Conservation (phyloP, 1,140 invertebrate genomes). For the Megalopta genalis region DNA sequence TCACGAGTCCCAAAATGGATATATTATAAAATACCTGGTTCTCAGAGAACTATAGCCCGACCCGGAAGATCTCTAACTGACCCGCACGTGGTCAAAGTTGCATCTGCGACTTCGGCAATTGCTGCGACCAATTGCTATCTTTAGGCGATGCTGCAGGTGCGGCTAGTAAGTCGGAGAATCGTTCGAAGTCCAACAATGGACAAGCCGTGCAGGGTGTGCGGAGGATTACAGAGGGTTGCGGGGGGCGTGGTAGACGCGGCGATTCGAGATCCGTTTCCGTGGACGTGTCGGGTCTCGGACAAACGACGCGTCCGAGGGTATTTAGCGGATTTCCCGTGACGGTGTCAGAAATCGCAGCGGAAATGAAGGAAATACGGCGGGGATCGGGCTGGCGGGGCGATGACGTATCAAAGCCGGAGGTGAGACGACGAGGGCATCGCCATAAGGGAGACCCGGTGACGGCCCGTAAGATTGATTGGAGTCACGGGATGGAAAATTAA, state of each 20-base stretch:
- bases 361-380: slow-evolving; percentile 48
- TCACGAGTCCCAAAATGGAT: too few species aligned
- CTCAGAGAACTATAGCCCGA: too few species aligned
- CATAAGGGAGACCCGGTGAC: slow-evolving; percentile 71
- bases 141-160: not conserved
- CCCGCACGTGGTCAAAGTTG: not conserved
- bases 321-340: slow-evolving; percentile 50
- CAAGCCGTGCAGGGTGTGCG: not conserved
- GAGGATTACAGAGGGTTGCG: too few species aligned
- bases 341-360: slow-evolving; percentile 52
- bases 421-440: slow-evolving; percentile 42
- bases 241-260: too few species aligned
- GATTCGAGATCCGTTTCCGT: slow-evolving; percentile 19
- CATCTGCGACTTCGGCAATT: not conserved
- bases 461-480: slow-evolving; percentile 77
- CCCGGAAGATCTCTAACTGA: too few species aligned
- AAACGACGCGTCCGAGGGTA: slow-evolving; percentile 49
- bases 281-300: slow-evolving; percentile 23
- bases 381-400: slow-evolving; percentile 32
- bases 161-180: not conserved
- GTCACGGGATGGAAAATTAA: slow-evolving; percentile 80
- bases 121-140: not conserved
- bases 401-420: slow-evolving; percentile 55
- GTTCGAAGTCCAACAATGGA: not conserved
- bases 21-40: too few species aligned